Conservation (phyloP, 1,140 invertebrate genomes). For the Sesamia nonagrioides region DNA sequence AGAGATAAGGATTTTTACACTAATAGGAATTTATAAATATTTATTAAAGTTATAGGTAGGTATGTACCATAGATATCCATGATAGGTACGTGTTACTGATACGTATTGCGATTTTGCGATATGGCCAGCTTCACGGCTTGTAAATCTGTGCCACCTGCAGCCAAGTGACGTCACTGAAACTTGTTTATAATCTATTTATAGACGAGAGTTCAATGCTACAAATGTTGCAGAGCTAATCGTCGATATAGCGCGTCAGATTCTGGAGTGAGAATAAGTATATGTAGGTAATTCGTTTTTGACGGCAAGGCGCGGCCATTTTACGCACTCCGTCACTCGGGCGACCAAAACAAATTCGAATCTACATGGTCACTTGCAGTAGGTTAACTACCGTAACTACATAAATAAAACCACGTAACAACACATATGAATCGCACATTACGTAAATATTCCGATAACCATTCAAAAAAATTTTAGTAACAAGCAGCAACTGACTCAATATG, state of each 20-base stretch:
- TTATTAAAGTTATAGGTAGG: neutral
- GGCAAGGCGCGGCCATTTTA: neutral
- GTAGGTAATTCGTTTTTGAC: neutral
- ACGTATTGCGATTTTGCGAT: neutral
- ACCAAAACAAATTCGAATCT: neutral
- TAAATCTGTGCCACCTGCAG: slow-evolving; percentile 34
- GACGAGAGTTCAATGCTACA: slow-evolving; percentile 41
- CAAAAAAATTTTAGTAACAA: slow-evolving; percentile 16
- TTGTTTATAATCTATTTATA: slow-evolving; percentile 43
- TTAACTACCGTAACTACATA: neutral
- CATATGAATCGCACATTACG: slow-evolving; percentile 14
- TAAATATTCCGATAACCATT: slow-evolving; percentile 10
- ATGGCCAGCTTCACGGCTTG: slow-evolving; percentile 9
- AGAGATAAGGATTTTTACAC: neutral
- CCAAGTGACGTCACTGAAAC: slow-evolving; percentile 32
- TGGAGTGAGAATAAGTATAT: neutral
- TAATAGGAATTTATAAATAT: too few species aligned
- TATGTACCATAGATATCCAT: too few species aligned
- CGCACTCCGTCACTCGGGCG: neutral
- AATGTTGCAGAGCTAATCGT: slow-evolving; percentile 38
- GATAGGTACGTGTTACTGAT: too few species aligned
- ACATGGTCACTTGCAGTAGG: neutral
- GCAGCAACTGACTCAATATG: neutral
- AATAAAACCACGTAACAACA: slow-evolving; percentile 19
- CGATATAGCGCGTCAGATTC: neutral